Base-by-base conservation (phyloP, 2,888 invertebrate genomes). In the Tiphia femorata region DNA sequence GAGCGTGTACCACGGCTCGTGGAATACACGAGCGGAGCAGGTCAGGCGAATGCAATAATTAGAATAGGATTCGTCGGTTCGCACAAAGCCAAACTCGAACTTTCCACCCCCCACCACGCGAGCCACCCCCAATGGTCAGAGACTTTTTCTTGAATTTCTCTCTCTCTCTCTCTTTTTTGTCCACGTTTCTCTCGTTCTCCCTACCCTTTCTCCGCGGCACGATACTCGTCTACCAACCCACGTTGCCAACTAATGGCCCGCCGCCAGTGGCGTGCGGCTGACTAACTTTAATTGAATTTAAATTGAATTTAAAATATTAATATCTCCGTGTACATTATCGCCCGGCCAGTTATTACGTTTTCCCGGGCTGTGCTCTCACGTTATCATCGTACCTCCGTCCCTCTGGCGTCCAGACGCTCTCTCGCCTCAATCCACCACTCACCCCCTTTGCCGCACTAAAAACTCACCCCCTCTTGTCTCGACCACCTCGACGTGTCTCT, bases 231-330 rank as follows among this genome's bases (percentile, higher is more conserved):
- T 14, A n/a, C 8, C 33, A 5, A 2, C 2, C 12, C 12, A n/a
- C 33, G 6, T 12, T 33, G 33, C 33, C 33, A 14, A 33, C 33
- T n/a, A 33, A 6, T 14, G 33, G 33, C 7, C 12, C 29, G 51
- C 27, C 40, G 21, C 46, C 42, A 43, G 41, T 43, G 47, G 20
- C 37, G 35, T 48, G 62, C 49, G 54, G 64, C 67, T n/a, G n/a
- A n/a, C 64, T 55, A 76, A 76, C 69, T 79, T 75, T 78, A 77
- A 79, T 77, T 77, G 75, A 78, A 78, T 78, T 77, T 76, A 76
- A 79, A 79, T 79, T 79, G 75, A 78, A 77, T 78, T 78, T 73
- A 73, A 76, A 79, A 78, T 74, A 78, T 77, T 78, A 77, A 79
- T 77, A 76, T 69, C 63, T 67, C 52, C 47, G 41, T 44, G 30